Evolutionary conservation across 1,140 invertebrate genomes (phyloP).

Genomic region (Camponotus vicinus): DNA sequence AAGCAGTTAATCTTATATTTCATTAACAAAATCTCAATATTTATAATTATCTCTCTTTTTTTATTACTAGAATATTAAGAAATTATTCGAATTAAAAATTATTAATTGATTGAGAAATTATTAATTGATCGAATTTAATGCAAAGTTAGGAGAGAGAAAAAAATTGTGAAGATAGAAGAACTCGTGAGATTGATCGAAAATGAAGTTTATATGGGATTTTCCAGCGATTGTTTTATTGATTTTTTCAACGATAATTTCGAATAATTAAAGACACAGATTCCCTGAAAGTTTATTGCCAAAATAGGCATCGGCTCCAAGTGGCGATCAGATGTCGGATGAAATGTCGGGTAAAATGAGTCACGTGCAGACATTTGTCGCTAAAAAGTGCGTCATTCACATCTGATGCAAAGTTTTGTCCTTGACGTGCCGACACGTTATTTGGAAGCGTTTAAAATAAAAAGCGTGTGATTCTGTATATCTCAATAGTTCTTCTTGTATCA

Average conservation of each 20-base stretch:
- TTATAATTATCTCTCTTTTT: background rate
- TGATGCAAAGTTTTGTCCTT: background rate
- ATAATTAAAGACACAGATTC: background rate
- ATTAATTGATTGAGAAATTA: background rate
- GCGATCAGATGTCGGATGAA: background rate
- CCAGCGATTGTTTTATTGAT: background rate
- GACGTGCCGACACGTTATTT: background rate
- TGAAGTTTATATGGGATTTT: too few species aligned
- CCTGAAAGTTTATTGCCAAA: background rate
- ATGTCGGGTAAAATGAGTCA: slow-evolving; percentile 7
- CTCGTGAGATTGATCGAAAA: too few species aligned
- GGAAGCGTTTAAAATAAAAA: background rate
- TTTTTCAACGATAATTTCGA: background rate
- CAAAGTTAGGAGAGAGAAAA: background rate
- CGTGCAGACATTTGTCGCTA: background rate
- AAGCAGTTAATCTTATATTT: background rate
- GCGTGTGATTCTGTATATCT: background rate
- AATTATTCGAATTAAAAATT: slow-evolving; percentile 1
- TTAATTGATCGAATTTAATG: too few species aligned
- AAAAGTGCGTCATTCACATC: background rate
- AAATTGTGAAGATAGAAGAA: background rate
- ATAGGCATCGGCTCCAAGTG: background rate
- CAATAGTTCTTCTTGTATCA: background rate
- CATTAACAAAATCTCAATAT: background rate
- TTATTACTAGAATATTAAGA: background rate